These are phyloP conservation scores for Columba guinea DNA, from an alignment of 2,797 vertebrate species.

Conservation along the genomic window DNA sequence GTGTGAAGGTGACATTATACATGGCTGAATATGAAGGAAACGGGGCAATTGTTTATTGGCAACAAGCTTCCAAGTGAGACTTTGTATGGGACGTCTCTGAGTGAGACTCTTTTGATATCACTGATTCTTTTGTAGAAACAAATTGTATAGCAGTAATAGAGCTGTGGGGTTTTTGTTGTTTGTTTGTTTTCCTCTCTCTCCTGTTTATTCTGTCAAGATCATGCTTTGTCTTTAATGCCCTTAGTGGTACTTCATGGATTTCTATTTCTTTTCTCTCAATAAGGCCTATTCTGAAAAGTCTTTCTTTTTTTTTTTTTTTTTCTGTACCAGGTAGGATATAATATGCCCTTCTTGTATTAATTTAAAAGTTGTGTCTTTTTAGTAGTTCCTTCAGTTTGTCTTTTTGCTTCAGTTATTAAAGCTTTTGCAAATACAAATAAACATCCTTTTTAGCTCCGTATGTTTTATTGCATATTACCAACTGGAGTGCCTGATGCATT, in stretches of 20 bases:
- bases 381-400: neutral
- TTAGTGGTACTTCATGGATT: neutral
- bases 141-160: neutral
- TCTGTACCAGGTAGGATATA: neutral
- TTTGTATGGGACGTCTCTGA: neutral
- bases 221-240: neutral
- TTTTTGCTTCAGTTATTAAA: neutral
- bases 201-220: neutral
- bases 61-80: neutral
- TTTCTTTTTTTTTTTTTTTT: neutral
- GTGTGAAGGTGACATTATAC: fast-evolving
- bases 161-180: neutral
- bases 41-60: neutral
- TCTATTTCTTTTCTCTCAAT: neutral
- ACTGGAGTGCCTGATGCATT: neutral
- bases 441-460: neutral
- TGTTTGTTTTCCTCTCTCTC: neutral
- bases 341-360: neutral
- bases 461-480: neutral
- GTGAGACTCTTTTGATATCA: neutral
- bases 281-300: neutral
- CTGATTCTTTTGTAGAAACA: neutral
- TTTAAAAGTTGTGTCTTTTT: neutral
- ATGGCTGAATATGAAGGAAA: neutral
- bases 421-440: neutral